Conservation (phyloP, 37 sponge, comb jelly and placozoan species). For the Halichondria panicea region DNA sequence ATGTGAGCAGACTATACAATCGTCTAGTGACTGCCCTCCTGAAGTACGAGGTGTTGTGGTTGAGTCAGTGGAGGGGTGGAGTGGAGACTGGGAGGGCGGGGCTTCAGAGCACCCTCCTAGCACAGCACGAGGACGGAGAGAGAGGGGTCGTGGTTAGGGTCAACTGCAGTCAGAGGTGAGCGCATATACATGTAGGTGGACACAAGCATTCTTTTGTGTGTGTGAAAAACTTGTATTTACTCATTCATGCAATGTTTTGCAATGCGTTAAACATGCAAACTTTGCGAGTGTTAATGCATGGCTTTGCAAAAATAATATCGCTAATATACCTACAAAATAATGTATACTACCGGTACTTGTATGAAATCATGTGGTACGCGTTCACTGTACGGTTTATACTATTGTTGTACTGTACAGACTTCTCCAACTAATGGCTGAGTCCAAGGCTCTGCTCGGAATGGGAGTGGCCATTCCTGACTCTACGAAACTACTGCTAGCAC, state of each 20-base stretch:
- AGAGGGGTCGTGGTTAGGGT: constrained; percentile 11
- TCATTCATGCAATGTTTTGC: neutral
- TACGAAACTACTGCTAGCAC: constrained; percentile 49
- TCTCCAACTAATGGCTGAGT: constrained; percentile 68
- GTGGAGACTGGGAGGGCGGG: constrained; percentile 18
- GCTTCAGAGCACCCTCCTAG: constrained; percentile 29
- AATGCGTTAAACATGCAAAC: neutral
- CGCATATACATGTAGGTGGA: neutral
- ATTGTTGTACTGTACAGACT: constrained; percentile 10
- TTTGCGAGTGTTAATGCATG: neutral
- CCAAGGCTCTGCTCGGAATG: constrained; percentile 56
- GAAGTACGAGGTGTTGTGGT: constrained; percentile 75
- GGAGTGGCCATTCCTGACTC: constrained; percentile 66
- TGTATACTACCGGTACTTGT: neutral
- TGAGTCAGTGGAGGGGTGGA: constrained; percentile 57
- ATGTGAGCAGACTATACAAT: constrained; percentile 82
- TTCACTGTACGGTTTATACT: neutral
- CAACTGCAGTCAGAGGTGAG: constrained; percentile 40
- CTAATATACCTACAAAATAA: neutral
- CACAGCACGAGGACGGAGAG: constrained; percentile 3
- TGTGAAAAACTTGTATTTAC: neutral
- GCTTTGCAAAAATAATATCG: neutral
- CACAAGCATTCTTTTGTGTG: constrained; percentile 3
- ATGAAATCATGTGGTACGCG: neutral
- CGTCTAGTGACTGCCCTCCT: constrained; percentile 72